Evolutionary conservation across 2,888 invertebrate species (phyloP), one percentile per base, ranked within the genome.

Genomic region (Tanytarsus gracilentus): DNA sequence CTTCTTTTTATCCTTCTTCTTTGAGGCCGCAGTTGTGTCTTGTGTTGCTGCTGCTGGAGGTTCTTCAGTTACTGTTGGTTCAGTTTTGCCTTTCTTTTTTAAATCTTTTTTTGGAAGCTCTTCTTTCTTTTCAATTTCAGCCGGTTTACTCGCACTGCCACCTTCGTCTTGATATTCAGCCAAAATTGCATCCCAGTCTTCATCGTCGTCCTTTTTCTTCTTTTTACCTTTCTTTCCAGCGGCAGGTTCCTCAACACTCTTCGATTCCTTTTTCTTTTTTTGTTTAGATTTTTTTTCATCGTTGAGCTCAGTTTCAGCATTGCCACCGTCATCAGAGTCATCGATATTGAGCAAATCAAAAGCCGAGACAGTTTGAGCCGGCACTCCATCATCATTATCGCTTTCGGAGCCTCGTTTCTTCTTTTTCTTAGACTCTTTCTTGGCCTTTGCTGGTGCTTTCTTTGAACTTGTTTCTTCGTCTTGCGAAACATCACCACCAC

Each of bases 1-100:
- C 72, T 90, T 88, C 67, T 89, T 90, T 67, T 91, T 92, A 66
- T 91, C 91, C 68, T 90, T 90, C 68, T 89, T 91, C 75, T 92
- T 92, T 69, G 91, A 89, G 2, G 90, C 88, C n/a, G n/a, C n/a
- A n/a, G n/a, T 4, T 89, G 87, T 11, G 86, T 82, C 75, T 90
- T 89, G 11, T 88, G 72, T 63, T 80, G 81, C 64, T 78, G 78
- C 62, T 78, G 79, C 64, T 79, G n/a, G 78, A 40, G 77, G 78
- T n/a, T n/a, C n/a, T n/a, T n/a, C n/a, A n/a, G n/a, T n/a, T n/a
- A n/a, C n/a, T n/a, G n/a, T n/a, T 66, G 76, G 76, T 2, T 72
- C 78, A 48, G 72, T 74, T 61, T 74, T 77, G 39, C 74, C 76
- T 26, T 75, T 75, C 23, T 44, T 23, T 18, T 7, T 3, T 2